A percentile compares a stretch with the other conserved stretches of the same genome.
These are phyloP conservation scores for Petrocephalus schoutedeni DNA, from an alignment of 2,797 vertebrate species.

Conservation along the genomic window DNA sequence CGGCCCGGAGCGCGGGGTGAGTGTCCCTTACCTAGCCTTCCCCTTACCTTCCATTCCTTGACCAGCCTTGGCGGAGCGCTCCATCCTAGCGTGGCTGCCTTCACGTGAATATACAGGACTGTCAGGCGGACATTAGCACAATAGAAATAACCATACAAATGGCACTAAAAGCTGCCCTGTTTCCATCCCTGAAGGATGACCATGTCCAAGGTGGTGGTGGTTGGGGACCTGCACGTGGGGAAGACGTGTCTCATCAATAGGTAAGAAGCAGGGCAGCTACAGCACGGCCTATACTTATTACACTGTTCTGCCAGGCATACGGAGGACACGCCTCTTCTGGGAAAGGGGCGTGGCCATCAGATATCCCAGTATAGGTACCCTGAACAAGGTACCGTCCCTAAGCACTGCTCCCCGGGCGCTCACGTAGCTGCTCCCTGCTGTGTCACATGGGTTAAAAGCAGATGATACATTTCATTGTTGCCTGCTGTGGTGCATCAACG, in stretches of 20 bases:
- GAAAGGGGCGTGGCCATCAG: background rate
- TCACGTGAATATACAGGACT: background rate
- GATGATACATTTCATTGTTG: too few relatives aligned
- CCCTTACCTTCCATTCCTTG: background rate
- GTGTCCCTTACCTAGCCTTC: slow-evolving; percentile 31
- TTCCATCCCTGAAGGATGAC: slow-evolving; percentile 64
- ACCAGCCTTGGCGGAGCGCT: background rate
- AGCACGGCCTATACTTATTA: background rate
- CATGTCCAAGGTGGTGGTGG: slow-evolving; percentile 86
- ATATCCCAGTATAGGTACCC: background rate
- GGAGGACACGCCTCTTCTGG: background rate
- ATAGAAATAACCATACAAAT: background rate
- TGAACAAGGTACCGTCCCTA: too few relatives aligned
- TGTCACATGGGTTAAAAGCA: too few relatives aligned
- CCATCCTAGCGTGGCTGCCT: background rate
- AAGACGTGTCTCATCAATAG: slow-evolving; percentile 90
- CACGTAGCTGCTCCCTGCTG: too few relatives aligned
- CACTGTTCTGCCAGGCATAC: background rate
- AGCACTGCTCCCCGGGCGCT: too few relatives aligned
- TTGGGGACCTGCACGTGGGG: slow-evolving; percentile 85
- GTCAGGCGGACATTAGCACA: background rate
- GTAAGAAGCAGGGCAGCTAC: slow-evolving; percentile 47
- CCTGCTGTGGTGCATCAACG: too few relatives aligned
- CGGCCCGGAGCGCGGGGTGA: slow-evolving; percentile 62
- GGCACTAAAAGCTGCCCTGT: background rate